phyloP scores from a whole-genome alignment of 2,113 vertebrate species.

The Cervus canadensis region DNA sequence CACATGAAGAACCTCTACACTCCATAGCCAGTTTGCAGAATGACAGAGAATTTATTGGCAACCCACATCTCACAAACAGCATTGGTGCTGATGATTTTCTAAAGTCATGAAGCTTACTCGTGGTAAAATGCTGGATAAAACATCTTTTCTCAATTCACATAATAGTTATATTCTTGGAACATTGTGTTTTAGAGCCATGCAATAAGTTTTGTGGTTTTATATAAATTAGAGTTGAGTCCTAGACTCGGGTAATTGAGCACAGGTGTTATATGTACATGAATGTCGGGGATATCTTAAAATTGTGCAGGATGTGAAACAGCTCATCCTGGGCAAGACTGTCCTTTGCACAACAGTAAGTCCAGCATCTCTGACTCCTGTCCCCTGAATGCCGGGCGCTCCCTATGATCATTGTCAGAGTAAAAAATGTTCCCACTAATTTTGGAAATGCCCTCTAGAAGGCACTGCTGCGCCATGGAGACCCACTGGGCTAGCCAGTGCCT shows the following conservation, averaged over 20 bases:
- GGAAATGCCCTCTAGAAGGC: background rate
- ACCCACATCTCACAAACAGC: fast-evolving
- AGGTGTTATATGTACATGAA: background rate
- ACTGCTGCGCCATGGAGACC: background rate
- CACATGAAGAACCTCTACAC: background rate
- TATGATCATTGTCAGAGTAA: background rate
- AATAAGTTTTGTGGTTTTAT: background rate
- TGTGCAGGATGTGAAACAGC: background rate
- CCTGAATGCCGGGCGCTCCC: background rate
- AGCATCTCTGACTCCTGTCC: background rate
- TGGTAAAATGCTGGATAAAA: background rate
- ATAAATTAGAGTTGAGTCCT: background rate
- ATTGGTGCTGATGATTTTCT: background rate
- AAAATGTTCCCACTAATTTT: background rate
- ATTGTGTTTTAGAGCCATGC: background rate
- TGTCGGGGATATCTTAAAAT: background rate
- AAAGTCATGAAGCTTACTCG: background rate
- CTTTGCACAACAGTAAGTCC: background rate
- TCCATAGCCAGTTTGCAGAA: fast-evolving
- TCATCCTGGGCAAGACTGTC: background rate
- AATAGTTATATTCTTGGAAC: background rate
- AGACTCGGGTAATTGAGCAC: background rate
- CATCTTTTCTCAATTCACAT: background rate
- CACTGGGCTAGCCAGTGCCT: too few species aligned
- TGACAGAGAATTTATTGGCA: background rate